Evolutionary conservation across 2,888 invertebrate species (phyloP).

Genomic region (Aplocera efformata): DNA sequence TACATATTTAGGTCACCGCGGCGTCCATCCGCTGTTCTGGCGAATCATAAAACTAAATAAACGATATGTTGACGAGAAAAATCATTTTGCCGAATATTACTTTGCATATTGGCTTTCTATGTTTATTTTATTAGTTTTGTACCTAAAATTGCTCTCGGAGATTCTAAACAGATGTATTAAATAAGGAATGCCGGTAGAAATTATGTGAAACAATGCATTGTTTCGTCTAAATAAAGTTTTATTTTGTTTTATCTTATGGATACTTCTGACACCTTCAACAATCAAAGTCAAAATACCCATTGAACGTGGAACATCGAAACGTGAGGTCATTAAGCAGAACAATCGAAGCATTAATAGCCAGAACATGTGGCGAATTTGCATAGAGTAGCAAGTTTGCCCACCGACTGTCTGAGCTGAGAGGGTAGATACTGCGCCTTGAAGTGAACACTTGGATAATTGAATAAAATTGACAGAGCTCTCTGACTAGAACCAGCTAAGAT

Average conservation of each 20-base stretch:
- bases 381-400: slow-evolving; percentile 10
- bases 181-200: too few relatives aligned
- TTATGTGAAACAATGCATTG: background rate
- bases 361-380: slow-evolving; percentile 23
- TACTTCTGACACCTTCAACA: background rate
- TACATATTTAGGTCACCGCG: slow-evolving; percentile 16
- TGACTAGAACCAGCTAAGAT: too few relatives aligned
- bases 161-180: too few relatives aligned
- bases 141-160: too few relatives aligned
- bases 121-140: too few relatives aligned
- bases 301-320: slow-evolving; percentile 2
- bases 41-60: slow-evolving; percentile 7
- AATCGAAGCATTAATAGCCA: slow-evolving; percentile 21
- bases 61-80: slow-evolving; percentile 1
- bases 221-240: background rate
- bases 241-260: background rate
- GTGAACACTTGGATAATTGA: background rate
- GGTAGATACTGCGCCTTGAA: background rate
- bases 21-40: slow-evolving; percentile 3
- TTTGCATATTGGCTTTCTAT: background rate
- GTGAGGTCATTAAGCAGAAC: slow-evolving; percentile 16
- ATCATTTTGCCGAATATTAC: background rate
- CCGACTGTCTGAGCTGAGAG: slow-evolving; percentile 2
- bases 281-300: slow-evolving; percentile 10
- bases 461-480: too few relatives aligned